Evolutionary conservation across 30 jellyfish, hydroid and myxozoan genomes (phyloP).

Genomic region (Aurelia sp.): DNA sequence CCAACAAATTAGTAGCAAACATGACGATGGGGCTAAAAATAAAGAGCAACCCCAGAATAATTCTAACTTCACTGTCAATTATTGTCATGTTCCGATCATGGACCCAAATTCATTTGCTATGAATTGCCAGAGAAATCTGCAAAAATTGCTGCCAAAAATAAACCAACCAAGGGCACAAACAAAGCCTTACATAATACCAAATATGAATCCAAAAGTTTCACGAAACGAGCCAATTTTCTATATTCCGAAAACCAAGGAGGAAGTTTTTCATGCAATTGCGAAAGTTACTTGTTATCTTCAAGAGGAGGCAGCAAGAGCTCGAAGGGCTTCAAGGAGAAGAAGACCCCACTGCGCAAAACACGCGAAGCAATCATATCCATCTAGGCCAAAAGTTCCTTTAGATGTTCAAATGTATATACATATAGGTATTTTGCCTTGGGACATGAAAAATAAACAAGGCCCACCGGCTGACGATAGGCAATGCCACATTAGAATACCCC

Average conservation of each 20-base stretch:
- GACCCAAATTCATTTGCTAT: too few relatives aligned
- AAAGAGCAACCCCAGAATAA: neutral
- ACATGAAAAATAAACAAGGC: conserved; percentile 23
- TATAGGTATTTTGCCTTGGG: conserved; percentile 72
- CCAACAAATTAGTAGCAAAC: too few relatives aligned
- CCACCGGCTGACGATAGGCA: conserved; percentile 26
- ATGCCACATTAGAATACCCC: conserved; percentile 46
- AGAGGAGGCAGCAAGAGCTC: conserved; percentile 12
- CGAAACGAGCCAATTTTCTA: neutral
- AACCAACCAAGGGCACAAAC: too few relatives aligned
- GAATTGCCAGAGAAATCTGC: too few relatives aligned
- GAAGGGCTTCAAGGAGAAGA: conserved; percentile 14
- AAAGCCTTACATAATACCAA: too few relatives aligned
- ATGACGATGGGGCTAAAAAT: neutral
- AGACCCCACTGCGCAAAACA: neutral
- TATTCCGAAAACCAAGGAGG: conserved; percentile 45
- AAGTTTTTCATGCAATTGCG: conserved; percentile 25
- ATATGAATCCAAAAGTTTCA: too few relatives aligned
- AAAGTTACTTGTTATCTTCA: conserved; percentile 32
- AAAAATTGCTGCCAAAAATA: too few relatives aligned
- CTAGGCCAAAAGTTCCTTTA: conserved; percentile 10
- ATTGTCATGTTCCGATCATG: neutral
- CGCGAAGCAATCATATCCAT: neutral
- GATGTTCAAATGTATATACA: conserved; percentile 19
- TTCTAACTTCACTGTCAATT: neutral